Base-by-base conservation (phyloP, 2,113 vertebrate species). In the Marmota monax region DNA sequence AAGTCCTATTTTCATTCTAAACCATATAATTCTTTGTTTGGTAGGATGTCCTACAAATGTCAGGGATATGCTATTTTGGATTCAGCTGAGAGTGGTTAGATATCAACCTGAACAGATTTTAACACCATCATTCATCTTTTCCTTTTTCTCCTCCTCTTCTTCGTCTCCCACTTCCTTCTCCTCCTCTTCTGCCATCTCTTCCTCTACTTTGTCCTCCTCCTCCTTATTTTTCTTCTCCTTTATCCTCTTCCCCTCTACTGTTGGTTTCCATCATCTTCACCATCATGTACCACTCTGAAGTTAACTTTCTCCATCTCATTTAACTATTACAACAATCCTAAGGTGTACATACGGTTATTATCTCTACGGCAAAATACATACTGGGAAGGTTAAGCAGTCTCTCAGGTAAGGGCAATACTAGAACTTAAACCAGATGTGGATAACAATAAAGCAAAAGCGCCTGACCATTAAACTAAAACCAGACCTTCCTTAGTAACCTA, bases 391-490 rank as follows among this genome's bases (percentile, higher is more conserved):
- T 86, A 92, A 94, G 20, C n/a, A 5, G 2, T 73, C 22, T 27
- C 5, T 88, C 20, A 17, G 48, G 12, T 17, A 45, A 58, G 12
- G 27, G 9, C 39, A 80, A 0, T 37, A 27, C 37, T 88, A 58
- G 76, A 94, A 93, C 45, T 74, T 93, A 86, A 96, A 67, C 37
- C 76, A 95, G 37, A 39, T 14, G 70, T 20, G 5, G 20, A 25
- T 65, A n/a, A 86, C 34, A 95, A 90, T 69, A 95, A 74, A 78
- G 45, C 25, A 78, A 90, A 95, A 70, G 16, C 51, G 72, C 63
- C 67, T 13, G 56, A 48, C 39, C 70, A 76, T 95, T 92, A 94
- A 92, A 74, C n/a, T 83, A 91, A 95, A 88, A 13, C 27, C n/a
- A 42, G 84, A 14, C 27, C 34, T 95, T 96, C 87, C 37, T 84